Evolutionary conservation across 2,888 invertebrate species (phyloP), one percentile per base, ranked within the genome.

Genomic region (Leptopilina syphax): DNA sequence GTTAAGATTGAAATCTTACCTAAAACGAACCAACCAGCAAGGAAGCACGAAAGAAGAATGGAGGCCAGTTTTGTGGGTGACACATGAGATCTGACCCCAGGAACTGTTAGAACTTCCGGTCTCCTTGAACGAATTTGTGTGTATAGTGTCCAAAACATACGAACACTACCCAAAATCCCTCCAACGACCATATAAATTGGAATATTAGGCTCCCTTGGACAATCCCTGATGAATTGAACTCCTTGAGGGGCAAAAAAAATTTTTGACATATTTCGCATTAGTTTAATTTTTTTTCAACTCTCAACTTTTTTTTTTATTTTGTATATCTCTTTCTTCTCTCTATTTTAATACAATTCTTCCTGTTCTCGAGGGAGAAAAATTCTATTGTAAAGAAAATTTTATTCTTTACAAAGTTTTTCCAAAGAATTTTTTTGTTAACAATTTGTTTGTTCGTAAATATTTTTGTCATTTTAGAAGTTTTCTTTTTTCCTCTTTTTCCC

Each of bases 111-210:
- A 67, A 89, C 86, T 81, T 92, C 91, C 57, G 90, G 89, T 34
- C 91, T 88, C 34, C 91, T 88, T 7, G 91, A 90, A 34, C 88
- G 87, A 81, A 91, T 90, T 81, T 90, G 91, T 5, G 89, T 87
- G 80, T 91, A 91, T 3, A 91, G 84, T 6, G 88, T 87, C 88
- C 91, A 89, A 63, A 88, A 87, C 89, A 96, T 94, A 83, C 96
- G 95, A 1, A 95, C 93, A 18, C 95, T 93, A 0, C 96, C 96
- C 12, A 96, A 94, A 10, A 95, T 94, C 0, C 97, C 97, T 0
- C 96, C 97, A n/a, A 96, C 96, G 80, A 97, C 94, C 94, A 97
- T 95, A 92, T 97, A 97, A 44, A 96, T 94, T 0, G 97, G 96
- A 83, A 97, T 95, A 81, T 95, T 94, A 0, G 95, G 95, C 91